A percentile compares a stretch with the other conserved stretches of the same genome.
These are phyloP conservation scores for Caenorhabditis inopinata DNA, from an alignment of 1,140 invertebrate genomes.

Conservation along the genomic window DNA sequence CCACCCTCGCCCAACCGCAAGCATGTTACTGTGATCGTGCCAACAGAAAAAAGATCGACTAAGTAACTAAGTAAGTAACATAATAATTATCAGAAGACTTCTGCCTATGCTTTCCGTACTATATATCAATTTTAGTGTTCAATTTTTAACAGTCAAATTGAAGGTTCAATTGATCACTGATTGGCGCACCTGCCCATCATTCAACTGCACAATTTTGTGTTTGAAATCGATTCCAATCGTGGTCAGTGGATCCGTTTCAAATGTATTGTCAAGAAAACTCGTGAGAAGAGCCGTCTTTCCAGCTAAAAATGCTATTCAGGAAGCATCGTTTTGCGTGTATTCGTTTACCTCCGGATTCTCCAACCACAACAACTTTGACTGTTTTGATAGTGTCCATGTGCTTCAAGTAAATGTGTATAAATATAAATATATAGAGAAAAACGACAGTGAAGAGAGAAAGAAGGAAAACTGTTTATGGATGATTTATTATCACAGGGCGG, in stretches of 20 bases:
- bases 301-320: conserved; percentile 41
- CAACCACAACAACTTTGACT: conserved; percentile 44
- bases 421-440: background rate
- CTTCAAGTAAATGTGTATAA: background rate
- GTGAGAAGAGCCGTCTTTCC: conserved; percentile 41
- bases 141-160: too few relatives aligned
- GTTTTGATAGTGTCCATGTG: conserved; percentile 28
- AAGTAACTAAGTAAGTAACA: too few relatives aligned
- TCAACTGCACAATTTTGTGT: conserved; percentile 26
- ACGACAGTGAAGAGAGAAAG: background rate
- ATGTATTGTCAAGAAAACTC: conserved; percentile 19
- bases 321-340: background rate
- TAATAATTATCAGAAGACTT: too few relatives aligned
- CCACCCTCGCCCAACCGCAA: too few relatives aligned
- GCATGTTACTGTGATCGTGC: too few relatives aligned
- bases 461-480: background rate
- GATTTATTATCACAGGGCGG: background rate
- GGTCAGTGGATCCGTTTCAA: conserved; percentile 30
- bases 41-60: too few relatives aligned
- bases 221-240: conserved; percentile 48
- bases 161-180: background rate
- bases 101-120: too few relatives aligned
- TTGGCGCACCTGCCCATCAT: conserved; percentile 32
- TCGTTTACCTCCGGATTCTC: conserved; percentile 41
- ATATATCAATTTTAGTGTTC: too few relatives aligned